These are phyloP conservation scores for Stratiomys singularior DNA, from an alignment of 2,888 invertebrate species.

Conservation along the genomic window DNA sequence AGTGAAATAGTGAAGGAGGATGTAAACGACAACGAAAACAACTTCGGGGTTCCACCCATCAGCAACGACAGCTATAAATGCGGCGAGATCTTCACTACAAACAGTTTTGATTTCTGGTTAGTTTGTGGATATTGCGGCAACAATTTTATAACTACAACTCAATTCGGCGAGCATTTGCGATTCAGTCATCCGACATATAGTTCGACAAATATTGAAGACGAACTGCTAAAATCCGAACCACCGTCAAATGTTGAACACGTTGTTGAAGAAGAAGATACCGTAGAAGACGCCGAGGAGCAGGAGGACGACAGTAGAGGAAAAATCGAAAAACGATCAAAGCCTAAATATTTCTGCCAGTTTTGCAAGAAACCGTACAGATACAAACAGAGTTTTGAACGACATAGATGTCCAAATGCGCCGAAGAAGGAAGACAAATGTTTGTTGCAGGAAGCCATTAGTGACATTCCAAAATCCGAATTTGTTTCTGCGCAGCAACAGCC, in stretches of 20 bases:
- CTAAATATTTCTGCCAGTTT: neutral
- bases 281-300: neutral
- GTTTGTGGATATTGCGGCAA: slow-evolving; percentile 15
- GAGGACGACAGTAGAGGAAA: neutral
- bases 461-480: too few relatives aligned
- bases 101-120: slow-evolving; percentile 3
- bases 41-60: neutral
- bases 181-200: neutral
- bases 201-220: neutral
- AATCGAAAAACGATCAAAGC: neutral
- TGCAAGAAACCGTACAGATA: neutral
- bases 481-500: neutral
- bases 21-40: neutral
- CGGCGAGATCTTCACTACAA: slow-evolving; percentile 23
- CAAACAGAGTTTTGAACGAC: neutral
- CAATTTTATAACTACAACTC: neutral
- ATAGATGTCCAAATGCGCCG: neutral
- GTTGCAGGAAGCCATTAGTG: too few relatives aligned
- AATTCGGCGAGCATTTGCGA: neutral
- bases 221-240: neutral
- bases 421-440: neutral
- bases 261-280: neutral
- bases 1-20: neutral
- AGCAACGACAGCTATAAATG: neutral
- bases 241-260: too few relatives aligned